Evolutionary conservation across 1,140 invertebrate genomes (phyloP).

Genomic region (Zaprionus vittiger): DNA sequence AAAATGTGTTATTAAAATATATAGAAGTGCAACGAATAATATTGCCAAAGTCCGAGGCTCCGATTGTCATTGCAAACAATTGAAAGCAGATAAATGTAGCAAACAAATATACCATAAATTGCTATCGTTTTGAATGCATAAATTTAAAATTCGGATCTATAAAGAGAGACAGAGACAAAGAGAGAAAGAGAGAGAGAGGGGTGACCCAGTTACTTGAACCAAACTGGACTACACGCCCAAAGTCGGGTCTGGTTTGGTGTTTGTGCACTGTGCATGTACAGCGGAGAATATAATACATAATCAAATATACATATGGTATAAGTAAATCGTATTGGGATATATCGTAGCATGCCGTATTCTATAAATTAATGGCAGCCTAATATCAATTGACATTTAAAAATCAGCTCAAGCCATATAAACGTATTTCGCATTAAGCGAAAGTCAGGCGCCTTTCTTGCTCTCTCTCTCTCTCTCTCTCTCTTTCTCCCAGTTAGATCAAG

Average conservation of each 20-base stretch:
- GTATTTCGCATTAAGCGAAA: not conserved
- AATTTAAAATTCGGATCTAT: not conserved
- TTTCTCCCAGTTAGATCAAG: not conserved
- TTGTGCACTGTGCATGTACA: too few relatives aligned
- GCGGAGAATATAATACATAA: not conserved
- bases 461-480: not conserved
- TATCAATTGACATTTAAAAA: conserved; percentile 4
- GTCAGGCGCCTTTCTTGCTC: not conserved
- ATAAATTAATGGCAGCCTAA: not conserved
- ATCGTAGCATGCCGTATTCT: not conserved
- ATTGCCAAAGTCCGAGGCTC: conserved; percentile 1
- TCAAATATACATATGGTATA: too few relatives aligned
- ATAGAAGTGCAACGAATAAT: not conserved
- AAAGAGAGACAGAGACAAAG: not conserved
- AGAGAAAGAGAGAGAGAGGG: not conserved
- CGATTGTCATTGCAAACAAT: not conserved
- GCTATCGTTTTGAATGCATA: not conserved
- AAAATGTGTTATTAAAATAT: conserved; percentile 5
- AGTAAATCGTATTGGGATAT: not conserved
- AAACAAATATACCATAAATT: not conserved
- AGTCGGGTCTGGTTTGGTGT: not conserved
- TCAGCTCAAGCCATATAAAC: not conserved
- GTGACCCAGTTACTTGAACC: conserved; percentile 4
- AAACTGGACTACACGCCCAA: not conserved
- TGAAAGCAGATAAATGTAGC: not conserved